These are phyloP conservation scores for Protobothrops mucrosquamatus DNA, from an alignment of 2,113 vertebrate genomes.

Conservation along the genomic window DNA sequence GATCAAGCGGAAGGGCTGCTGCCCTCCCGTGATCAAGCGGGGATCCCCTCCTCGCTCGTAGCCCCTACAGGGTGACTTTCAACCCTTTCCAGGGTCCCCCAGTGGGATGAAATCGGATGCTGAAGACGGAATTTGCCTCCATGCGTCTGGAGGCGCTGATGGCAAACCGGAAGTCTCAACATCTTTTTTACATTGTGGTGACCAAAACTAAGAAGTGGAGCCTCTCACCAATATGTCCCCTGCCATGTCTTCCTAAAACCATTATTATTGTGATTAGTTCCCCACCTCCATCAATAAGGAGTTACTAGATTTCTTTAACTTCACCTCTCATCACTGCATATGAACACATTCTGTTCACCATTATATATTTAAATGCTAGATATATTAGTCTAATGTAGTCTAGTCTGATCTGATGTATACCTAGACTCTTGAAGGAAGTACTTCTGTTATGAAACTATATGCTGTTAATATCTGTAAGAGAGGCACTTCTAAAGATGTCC, in stretches of 20 bases:
- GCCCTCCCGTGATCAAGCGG: too few relatives aligned
- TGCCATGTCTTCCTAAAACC: background rate
- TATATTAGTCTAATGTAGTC: background rate
- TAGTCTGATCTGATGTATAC: background rate
- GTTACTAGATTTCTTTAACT: background rate
- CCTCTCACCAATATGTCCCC: background rate
- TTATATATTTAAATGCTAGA: background rate
- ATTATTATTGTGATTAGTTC: background rate
- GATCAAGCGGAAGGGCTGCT: too few relatives aligned
- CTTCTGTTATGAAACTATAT: background rate
- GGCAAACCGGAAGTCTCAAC: too few relatives aligned
- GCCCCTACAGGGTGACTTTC: too few relatives aligned
- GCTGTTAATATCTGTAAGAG: background rate
- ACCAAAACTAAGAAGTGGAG: background rate
- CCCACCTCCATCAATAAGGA: background rate
- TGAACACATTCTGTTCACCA: background rate
- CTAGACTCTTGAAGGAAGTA: background rate
- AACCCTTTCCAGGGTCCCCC: too few relatives aligned
- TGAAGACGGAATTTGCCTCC: too few relatives aligned
- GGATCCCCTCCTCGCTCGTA: too few relatives aligned
- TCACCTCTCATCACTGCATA: background rate
- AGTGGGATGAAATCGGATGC: too few relatives aligned
- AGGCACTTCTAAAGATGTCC: background rate
- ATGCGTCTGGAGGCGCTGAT: too few relatives aligned
- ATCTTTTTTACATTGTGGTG: too few relatives aligned